Evolutionary conservation across 2,888 invertebrate genomes (phyloP).

Genomic region (Oligia fasciuncula): DNA sequence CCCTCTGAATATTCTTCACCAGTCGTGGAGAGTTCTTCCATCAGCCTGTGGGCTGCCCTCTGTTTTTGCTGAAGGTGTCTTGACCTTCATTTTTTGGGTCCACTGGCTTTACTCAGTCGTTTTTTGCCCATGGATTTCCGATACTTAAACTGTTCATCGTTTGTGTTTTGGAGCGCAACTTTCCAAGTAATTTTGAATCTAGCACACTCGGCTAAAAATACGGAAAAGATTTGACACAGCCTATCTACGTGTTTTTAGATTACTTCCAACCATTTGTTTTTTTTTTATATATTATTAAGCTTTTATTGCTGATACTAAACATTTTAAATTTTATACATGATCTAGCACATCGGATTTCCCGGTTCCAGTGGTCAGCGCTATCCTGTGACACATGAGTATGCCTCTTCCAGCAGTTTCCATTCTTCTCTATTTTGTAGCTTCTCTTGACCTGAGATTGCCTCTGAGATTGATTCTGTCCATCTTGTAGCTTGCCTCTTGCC

Average conservation of each 20-base stretch:
- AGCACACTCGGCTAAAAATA: not conserved
- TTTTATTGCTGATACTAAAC: not conserved
- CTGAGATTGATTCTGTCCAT: not conserved
- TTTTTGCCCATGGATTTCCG: not conserved
- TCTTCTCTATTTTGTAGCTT: not conserved
- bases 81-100: not conserved
- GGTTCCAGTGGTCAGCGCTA: not conserved
- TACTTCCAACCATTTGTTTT: not conserved
- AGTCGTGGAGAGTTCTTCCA: not conserved
- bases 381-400: not conserved
- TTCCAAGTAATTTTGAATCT: not conserved
- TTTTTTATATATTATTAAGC: not conserved
- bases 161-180: not conserved
- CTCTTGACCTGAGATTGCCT: too few relatives aligned
- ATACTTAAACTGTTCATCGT: not conserved
- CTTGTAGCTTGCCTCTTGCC: not conserved
- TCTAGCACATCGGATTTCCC: not conserved
- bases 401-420: not conserved
- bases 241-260: not conserved
- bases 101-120: not conserved
- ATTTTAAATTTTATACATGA: not conserved
- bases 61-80: not conserved
- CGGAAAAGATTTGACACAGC: not conserved
- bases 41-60: not conserved
- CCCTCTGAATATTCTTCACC: not conserved